A percentile compares a stretch with the other conserved stretches of the same genome.
phyloP scores from a whole-genome alignment of 2,888 invertebrate genomes.

The Caenorhabditis zanzibari region DNA sequence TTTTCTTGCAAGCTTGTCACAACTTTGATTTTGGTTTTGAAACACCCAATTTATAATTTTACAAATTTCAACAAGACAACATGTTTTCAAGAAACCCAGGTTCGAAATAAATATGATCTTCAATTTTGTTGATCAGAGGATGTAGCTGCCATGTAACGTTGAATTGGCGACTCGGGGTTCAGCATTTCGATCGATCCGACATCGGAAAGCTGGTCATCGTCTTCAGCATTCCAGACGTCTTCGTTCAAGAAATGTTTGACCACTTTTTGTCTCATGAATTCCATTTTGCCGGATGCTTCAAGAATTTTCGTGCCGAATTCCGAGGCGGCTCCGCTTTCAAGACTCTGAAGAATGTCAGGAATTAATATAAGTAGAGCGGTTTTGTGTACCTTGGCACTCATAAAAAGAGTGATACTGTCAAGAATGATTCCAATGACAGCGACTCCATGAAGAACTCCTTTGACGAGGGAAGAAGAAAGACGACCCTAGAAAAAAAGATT shows the following conservation, averaged over 20 bases:
- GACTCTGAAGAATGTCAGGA: constrained; percentile 6
- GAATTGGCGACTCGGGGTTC: constrained; percentile 24
- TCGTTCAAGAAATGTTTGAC: constrained; percentile 64
- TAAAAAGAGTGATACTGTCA: constrained; percentile 65
- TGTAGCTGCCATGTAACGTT: background rate
- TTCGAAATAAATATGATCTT: background rate
- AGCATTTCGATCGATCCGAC: constrained; percentile 30
- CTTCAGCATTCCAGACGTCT: constrained; percentile 59
- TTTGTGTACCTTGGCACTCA: constrained; percentile 57
- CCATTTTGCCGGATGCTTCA: constrained; percentile 60
- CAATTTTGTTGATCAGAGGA: constrained; percentile 12
- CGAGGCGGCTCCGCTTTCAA: constrained; percentile 47
- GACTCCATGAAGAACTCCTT: constrained; percentile 71
- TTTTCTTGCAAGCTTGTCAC: background rate
- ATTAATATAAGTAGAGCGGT: background rate
- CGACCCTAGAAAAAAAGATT: constrained; percentile 49
- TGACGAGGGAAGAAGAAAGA: constrained; percentile 68
- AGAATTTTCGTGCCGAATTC: constrained; percentile 63
- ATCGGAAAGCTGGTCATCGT: constrained; percentile 44
- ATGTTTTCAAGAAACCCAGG: constrained; percentile 1
- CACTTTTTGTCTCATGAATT: constrained; percentile 66
- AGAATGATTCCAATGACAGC: constrained; percentile 71
- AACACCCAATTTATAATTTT: background rate
- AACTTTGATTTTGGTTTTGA: background rate
- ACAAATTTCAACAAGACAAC: constrained; percentile 17